Percentiles rank a stretch among this genome's conserved stretches.
Evolutionary conservation across 2,113 vertebrate genomes (phyloP).

Genomic region (Anoura caudifer): DNA sequence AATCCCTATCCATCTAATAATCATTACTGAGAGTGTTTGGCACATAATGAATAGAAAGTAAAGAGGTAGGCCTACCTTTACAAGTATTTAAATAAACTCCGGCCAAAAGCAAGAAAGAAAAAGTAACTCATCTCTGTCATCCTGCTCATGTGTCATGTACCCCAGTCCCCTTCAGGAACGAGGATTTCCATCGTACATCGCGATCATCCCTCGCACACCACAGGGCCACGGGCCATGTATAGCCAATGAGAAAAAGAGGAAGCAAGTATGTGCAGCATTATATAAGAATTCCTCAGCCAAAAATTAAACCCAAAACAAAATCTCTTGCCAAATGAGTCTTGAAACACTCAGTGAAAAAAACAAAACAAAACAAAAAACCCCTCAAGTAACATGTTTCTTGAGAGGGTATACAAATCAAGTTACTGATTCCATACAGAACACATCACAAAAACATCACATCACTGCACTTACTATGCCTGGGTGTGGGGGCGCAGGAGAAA

Average conservation of each 20-base stretch:
- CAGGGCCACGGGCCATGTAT: not conserved
- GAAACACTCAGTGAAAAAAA: not conserved
- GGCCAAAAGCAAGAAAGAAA: not conserved
- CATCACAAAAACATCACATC: not conserved
- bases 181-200: not conserved
- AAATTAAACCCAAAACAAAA: not conserved
- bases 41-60: not conserved
- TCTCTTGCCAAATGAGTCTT: not conserved
- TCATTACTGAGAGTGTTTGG: not conserved
- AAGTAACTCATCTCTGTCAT: not conserved
- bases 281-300: not conserved
- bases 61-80: not conserved
- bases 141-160: not conserved
- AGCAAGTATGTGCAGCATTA: not conserved
- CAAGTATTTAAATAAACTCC: not conserved
- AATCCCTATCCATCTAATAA: not conserved
- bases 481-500: no score
- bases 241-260: not conserved
- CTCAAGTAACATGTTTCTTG: not conserved
- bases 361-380: constrained; percentile 4
- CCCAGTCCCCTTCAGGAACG: not conserved
- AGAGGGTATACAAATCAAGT: not conserved
- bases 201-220: not conserved
- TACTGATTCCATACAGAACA: not conserved
- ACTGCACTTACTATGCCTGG: not conserved